A percentile compares a stretch with the other conserved stretches of the same genome.
Conservation (phyloP, 2,113 vertebrate species). For the Perca fluviatilis region DNA sequence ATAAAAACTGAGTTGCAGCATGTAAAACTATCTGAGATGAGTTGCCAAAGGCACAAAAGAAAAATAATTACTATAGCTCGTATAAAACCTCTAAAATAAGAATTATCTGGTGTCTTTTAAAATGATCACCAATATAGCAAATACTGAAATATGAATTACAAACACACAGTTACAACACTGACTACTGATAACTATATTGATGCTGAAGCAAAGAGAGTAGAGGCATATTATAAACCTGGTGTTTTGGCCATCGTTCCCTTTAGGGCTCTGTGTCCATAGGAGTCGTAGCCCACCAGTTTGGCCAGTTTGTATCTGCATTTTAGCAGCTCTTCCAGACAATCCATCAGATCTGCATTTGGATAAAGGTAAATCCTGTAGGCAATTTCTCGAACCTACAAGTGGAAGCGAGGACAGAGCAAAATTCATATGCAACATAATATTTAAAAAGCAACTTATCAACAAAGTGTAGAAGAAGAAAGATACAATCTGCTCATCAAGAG, state of each 20-base stretch:
- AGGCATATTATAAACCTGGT: constrained; percentile 86
- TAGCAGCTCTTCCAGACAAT: constrained; percentile 91
- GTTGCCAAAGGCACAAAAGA: not conserved
- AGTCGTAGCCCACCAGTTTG: constrained; percentile 92
- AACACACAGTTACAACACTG: not conserved
- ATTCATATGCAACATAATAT: constrained; percentile 1
- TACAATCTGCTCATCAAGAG: not conserved
- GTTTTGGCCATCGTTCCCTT: constrained; percentile 94
- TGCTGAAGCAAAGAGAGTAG: not conserved
- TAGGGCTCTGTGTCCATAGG: constrained; percentile 93
- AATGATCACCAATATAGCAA: not conserved
- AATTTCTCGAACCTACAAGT: constrained; percentile 91
- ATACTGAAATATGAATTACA: not conserved
- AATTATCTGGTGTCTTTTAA: not conserved
- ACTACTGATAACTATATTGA: not conserved
- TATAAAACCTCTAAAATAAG: not conserved
- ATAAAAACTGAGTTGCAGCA: not conserved
- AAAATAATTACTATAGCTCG: not conserved
- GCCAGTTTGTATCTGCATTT: constrained; percentile 89
- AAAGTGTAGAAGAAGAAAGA: not conserved
- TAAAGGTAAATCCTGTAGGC: constrained; percentile 97
- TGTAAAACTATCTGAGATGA: not conserved
- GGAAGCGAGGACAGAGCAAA: constrained; percentile 13
- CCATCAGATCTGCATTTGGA: constrained; percentile 87
- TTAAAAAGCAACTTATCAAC: not conserved